A percentile compares a stretch with the other conserved stretches of the same genome.
These are phyloP conservation scores for Argopecten irradians DNA, from an alignment of 1,140 invertebrate species.

Conservation along the genomic window DNA sequence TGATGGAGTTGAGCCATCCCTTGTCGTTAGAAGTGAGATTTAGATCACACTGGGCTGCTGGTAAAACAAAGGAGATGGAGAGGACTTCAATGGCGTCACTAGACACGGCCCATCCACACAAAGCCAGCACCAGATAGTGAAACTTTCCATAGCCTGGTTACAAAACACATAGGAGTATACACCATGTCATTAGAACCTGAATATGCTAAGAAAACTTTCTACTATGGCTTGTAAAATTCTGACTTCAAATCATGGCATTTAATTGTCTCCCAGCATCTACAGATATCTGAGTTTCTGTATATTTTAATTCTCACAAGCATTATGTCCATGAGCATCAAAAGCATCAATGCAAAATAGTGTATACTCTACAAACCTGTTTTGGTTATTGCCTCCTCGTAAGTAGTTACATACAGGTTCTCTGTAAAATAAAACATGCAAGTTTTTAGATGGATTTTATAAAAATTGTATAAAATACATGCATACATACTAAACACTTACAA, in stretches of 20 bases:
- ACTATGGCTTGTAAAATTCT: neutral
- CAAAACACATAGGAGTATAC: too few species aligned
- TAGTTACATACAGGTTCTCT: neutral
- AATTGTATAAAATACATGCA: too few species aligned
- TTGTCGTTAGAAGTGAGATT: conserved; percentile 90
- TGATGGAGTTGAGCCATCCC: conserved; percentile 83
- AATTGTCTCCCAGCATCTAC: neutral
- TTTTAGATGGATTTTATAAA: too few species aligned
- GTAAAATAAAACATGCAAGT: neutral
- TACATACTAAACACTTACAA: too few species aligned
- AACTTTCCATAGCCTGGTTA: conserved; percentile 92
- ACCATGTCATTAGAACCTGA: too few species aligned
- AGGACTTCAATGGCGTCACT: conserved; percentile 95
- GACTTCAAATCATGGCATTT: neutral
- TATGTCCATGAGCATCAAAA: too few species aligned
- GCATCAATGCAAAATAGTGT: neutral
- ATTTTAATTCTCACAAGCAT: too few species aligned
- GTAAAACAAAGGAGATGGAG: conserved; percentile 93
- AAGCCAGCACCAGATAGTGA: conserved; percentile 89
- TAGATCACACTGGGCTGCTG: conserved; percentile 94
- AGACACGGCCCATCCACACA: conserved; percentile 93
- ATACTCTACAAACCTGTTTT: neutral
- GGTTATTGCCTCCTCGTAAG: neutral
- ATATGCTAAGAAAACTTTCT: too few species aligned
- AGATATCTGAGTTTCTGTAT: too few species aligned